A percentile compares a stretch with the other conserved stretches of the same genome.
phyloP scores from a whole-genome alignment of 1,140 invertebrate species.

The Caerostris extrusa region DNA sequence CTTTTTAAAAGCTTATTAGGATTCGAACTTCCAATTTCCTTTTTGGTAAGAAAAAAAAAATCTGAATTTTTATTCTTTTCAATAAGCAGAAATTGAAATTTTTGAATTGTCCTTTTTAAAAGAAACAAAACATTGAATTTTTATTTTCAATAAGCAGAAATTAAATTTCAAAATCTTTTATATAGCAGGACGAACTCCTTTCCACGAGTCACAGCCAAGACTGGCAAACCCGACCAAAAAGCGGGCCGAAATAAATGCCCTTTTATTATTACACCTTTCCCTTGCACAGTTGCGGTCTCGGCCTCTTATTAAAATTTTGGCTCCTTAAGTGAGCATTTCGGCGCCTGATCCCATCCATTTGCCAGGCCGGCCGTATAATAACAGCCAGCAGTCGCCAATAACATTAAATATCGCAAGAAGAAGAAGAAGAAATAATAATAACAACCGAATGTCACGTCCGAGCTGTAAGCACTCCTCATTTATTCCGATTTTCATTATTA shows the following conservation, averaged over 20 bases:
- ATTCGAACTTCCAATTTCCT: no score
- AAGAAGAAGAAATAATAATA: slow-evolving; percentile 41
- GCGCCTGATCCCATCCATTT: slow-evolving; percentile 74
- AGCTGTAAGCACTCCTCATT: slow-evolving; percentile 66
- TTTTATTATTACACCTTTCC: slow-evolving; percentile 47
- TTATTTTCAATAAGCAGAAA: not conserved
- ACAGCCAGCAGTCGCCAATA: slow-evolving; percentile 69
- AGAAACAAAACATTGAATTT: not conserved
- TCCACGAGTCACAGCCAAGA: not conserved
- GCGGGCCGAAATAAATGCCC: not conserved
- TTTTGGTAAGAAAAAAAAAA: not conserved
- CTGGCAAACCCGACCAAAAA: slow-evolving; percentile 39
- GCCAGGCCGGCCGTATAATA: slow-evolving; percentile 46
- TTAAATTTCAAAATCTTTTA: not conserved
- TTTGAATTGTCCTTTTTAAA: no score
- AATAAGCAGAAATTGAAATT: not conserved
- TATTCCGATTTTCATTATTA: slow-evolving; percentile 77
- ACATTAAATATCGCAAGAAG: slow-evolving; percentile 37
- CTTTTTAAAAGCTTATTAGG: no score
- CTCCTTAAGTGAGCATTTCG: slow-evolving; percentile 72
- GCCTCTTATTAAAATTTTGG: slow-evolving; percentile 76
- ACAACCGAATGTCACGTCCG: slow-evolving; percentile 61
- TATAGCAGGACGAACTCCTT: no score
- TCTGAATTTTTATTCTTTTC: not conserved
- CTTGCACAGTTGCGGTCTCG: not conserved